These are phyloP conservation scores for Dromococcyx pavoninus DNA, from an alignment of 2,797 vertebrate genomes.

Conservation along the genomic window DNA sequence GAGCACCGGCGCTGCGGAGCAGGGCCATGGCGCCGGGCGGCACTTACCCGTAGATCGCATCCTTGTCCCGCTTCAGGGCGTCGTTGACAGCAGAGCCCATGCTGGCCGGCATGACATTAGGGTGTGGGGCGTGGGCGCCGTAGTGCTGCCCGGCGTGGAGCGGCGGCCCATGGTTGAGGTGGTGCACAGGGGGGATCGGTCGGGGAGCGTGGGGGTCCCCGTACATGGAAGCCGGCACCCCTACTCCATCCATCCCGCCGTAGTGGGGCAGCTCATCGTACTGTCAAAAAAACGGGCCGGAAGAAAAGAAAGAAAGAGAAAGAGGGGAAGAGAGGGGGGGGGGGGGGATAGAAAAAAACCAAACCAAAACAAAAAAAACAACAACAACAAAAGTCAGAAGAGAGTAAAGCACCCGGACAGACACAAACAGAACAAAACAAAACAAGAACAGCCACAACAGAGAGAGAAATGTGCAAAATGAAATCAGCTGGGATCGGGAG, in stretches of 20 bases:
- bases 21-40: slow-evolving; percentile 41
- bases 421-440: slow-evolving; percentile 63
- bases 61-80: slow-evolving; percentile 99
- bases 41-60: slow-evolving; percentile 98
- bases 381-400: slow-evolving; percentile 77
- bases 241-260: slow-evolving; percentile 98
- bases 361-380: slow-evolving; percentile 29
- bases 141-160: slow-evolving; percentile 98
- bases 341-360: not conserved
- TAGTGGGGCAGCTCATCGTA: slow-evolving; percentile 99
- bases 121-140: slow-evolving; percentile 97
- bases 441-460: slow-evolving; percentile 51
- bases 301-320: slow-evolving; percentile 42
- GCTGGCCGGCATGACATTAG: slow-evolving; percentile 98
- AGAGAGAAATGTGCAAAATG: slow-evolving; percentile 67
- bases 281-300: slow-evolving; percentile 79
- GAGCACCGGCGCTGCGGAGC: not conserved
- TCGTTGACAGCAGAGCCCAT: slow-evolving; percentile 99
- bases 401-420: slow-evolving; percentile 70
- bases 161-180: slow-evolving; percentile 98
- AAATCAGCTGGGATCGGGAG: slow-evolving; percentile 58
- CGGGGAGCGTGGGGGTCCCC: slow-evolving; percentile 97
- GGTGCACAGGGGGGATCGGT: slow-evolving; percentile 98
- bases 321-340: not conserved
- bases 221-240: slow-evolving; percentile 98